These are phyloP conservation scores for Platyscapa corneri DNA, from an alignment of 1,140 invertebrate genomes.

Conservation along the genomic window DNA sequence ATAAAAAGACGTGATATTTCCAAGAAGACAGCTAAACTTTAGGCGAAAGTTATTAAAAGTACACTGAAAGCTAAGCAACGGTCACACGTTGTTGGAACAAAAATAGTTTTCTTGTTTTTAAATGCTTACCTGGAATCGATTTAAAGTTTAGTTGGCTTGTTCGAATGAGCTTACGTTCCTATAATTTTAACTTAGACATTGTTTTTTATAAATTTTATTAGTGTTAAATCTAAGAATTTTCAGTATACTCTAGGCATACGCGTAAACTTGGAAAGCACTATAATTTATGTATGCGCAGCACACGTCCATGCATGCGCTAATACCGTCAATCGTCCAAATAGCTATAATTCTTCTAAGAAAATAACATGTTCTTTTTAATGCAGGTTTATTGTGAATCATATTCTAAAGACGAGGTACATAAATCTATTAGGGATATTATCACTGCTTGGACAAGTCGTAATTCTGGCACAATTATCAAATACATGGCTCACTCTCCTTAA, in stretches of 20 bases:
- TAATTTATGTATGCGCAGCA: background rate
- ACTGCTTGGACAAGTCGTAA: background rate
- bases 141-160: too few species aligned
- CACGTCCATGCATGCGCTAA: too few species aligned
- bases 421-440: background rate
- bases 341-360: background rate
- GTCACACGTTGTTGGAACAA: too few species aligned
- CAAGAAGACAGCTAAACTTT: background rate
- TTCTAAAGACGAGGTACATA: background rate
- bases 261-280: background rate
- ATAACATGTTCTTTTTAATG: background rate
- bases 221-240: too few species aligned
- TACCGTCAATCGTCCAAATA: background rate
- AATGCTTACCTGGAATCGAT: too few species aligned
- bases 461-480: background rate
- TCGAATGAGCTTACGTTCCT: too few species aligned
- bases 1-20: background rate
- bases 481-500: background rate
- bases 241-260: too few species aligned
- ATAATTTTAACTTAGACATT: too few species aligned
- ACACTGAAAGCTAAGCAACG: too few species aligned
- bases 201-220: too few species aligned
- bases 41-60: too few species aligned
- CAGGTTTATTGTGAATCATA: background rate
- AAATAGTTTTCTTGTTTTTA: too few species aligned